Evolutionary conservation across 2,888 invertebrate genomes (phyloP), one percentile per base, ranked within the genome.

Genomic region (Cosmia pyralina): DNA sequence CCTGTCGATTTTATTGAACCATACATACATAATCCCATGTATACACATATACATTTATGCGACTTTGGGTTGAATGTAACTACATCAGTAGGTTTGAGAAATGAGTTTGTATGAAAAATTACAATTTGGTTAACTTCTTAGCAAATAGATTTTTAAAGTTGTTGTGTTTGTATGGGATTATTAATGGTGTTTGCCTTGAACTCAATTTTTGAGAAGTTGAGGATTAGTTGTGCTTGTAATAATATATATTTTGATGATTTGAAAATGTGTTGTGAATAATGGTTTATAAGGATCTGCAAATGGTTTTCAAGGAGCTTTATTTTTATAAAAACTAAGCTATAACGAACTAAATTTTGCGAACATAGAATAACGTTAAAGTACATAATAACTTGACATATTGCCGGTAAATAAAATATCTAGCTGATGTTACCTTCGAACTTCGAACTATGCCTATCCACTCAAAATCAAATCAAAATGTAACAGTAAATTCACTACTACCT

Each of bases 41-140:
- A 75, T 82, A 85, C n/a, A n/a, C n/a, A n/a, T 79, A 88, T 88
- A 90, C 67, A 22, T 34, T 11, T 60, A 64, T 38, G 82, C 76
- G 74, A 83, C 73, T 71, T 83, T 88, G 90, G 90, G 90, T 90
- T 88, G 83, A 81, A 72, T 82, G 81, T 86, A 48, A 44, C 48
- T 66, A 87, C 58, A 78, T 28, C 28, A 28, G 28, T 83, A 86
- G 83, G 82, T 83, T 83, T 87, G 84, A 87, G 87, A 92, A 91
- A 92, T 86, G 84, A 85, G 86, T 84, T 81, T 81, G 83, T 86
- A 60, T 94, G 93, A 95, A 93, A 95, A 95, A 95, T 95, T 93
- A 91, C 93, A 85, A 84, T 92, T 94, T 94, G 91, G 94, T 94
- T 91, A 90, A 93, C 91, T 92, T 90, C 89, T 88, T 83, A 77